Percentiles rank a stretch among this genome's conserved stretches.
phyloP scores from a whole-genome alignment of 2,113 vertebrate species.

The Rhinoptilus africanus region DNA sequence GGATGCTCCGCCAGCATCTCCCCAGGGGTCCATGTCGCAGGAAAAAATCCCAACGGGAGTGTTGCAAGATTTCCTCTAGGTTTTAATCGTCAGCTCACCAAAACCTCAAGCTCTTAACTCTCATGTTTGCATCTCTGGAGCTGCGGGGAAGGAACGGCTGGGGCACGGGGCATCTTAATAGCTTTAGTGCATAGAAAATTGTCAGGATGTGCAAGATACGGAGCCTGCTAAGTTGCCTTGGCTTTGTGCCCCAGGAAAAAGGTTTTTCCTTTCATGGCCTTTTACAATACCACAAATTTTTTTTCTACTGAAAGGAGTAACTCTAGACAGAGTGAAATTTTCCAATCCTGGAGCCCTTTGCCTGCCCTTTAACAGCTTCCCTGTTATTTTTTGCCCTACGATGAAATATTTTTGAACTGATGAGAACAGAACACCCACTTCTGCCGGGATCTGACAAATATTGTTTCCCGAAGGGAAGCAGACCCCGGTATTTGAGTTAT shows the following conservation, averaged over 20 bases:
- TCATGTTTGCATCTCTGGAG: accelerated
- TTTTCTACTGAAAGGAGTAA: neutral
- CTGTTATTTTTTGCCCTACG: neutral
- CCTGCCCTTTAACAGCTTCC: neutral
- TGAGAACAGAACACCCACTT: neutral
- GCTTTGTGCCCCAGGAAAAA: neutral
- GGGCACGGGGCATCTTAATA: neutral
- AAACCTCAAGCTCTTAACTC: neutral
- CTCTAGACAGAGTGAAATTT: neutral
- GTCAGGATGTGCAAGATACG: neutral
- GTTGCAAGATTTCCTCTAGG: neutral
- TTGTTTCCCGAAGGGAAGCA: neutral
- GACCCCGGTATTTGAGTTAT: neutral
- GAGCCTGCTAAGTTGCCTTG: neutral
- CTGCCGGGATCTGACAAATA: neutral
- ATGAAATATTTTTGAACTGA: neutral
- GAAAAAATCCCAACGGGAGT: neutral
- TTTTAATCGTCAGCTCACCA: neutral
- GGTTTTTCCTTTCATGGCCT: neutral
- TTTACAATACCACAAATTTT: neutral
- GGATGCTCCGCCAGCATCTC: neutral
- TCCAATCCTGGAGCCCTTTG: neutral
- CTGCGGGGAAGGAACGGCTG: accelerated
- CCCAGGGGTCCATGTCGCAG: neutral
- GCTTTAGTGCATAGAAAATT: neutral